phyloP scores from a whole-genome alignment of 2,888 invertebrate genomes.

The Ormyrus labotus region DNA sequence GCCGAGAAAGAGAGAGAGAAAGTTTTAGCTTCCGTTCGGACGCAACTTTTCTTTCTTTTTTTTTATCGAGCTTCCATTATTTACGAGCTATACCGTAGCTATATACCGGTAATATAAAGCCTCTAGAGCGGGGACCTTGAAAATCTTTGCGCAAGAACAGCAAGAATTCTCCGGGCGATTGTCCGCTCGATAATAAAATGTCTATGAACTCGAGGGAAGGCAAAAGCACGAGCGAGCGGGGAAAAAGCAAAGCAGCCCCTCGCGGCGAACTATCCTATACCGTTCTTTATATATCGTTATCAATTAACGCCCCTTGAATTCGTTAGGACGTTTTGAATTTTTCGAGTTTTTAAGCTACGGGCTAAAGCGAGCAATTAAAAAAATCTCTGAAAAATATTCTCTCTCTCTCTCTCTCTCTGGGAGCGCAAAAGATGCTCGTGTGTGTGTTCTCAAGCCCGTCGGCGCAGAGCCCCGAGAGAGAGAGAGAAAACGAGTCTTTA shows the following conservation, averaged over 20 bases:
- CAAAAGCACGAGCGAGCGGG: neutral
- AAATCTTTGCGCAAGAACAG: constrained; percentile 21
- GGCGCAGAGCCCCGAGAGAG: constrained; percentile 3
- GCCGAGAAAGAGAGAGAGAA: too few species aligned
- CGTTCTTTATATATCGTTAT: neutral
- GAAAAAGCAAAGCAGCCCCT: neutral
- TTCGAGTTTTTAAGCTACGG: too few species aligned
- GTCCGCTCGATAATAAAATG: constrained; percentile 34
- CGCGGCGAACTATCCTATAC: neutral
- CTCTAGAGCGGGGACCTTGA: constrained; percentile 13
- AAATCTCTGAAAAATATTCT: constrained; percentile 24
- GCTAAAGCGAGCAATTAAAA: neutral
- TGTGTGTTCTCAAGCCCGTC: too few species aligned
- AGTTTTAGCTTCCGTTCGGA: too few species aligned
- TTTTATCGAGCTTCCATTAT: constrained; percentile 17
- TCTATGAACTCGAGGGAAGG: constrained; percentile 13
- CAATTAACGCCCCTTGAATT: too few species aligned
- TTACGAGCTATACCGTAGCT: constrained; percentile 11
- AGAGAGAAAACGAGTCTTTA: constrained; percentile 52
- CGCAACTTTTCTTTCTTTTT: neutral
- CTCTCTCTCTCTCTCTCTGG: neutral
- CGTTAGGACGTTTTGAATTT: too few species aligned
- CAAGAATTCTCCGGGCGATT: neutral
- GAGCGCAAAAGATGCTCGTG: constrained; percentile 19
- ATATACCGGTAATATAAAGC: neutral